phyloP scores from a whole-genome alignment of 2,888 invertebrate species.

The Reticulitermes lucifugus region DNA sequence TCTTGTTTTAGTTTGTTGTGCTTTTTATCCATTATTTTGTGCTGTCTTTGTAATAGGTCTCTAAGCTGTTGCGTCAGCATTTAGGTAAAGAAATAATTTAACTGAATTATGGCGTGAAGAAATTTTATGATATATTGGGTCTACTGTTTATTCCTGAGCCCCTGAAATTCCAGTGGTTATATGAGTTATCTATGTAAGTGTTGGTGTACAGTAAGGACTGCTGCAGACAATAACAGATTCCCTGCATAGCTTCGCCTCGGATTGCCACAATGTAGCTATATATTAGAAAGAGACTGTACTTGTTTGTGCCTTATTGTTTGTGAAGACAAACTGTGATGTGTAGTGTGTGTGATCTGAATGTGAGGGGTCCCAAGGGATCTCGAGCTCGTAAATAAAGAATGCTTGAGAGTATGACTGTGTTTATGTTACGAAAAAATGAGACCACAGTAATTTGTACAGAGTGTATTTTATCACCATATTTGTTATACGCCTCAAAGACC shows the following conservation, averaged over 20 bases:
- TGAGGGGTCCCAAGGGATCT: background rate
- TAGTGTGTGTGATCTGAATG: background rate
- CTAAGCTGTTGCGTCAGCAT: too few species aligned
- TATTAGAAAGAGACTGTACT: background rate
- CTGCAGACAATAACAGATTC: background rate
- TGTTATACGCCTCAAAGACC: background rate
- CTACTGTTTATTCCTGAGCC: too few species aligned
- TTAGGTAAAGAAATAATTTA: too few species aligned
- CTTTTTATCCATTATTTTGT: too few species aligned
- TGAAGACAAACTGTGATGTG: background rate
- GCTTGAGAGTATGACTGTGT: background rate
- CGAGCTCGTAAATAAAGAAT: background rate
- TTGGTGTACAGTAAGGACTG: background rate
- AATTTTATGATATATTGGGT: too few species aligned
- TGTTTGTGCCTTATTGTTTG: background rate
- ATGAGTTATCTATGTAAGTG: background rate
- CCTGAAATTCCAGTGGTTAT: too few species aligned
- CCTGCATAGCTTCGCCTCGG: background rate
- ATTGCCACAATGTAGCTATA: background rate
- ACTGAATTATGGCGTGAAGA: too few species aligned
- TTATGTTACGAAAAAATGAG: background rate
- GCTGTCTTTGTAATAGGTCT: too few species aligned
- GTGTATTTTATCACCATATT: background rate
- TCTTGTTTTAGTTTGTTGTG: too few species aligned
- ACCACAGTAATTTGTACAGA: constrained; percentile 6